Conservation (phyloP, 2,797 vertebrate genomes). For the Melanotaenia parkinsoni region DNA sequence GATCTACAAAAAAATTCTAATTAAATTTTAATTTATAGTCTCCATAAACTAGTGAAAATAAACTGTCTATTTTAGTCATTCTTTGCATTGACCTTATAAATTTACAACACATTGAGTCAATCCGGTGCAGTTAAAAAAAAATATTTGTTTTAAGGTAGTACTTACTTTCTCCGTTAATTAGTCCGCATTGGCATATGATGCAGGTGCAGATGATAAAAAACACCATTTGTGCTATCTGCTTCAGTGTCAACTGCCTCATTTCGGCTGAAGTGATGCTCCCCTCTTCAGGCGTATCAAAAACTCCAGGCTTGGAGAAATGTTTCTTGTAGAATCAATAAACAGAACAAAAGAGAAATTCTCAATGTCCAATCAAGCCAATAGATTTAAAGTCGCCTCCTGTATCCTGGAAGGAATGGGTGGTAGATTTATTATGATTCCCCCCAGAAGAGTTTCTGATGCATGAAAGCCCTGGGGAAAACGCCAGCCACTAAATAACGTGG, state of each 20-base stretch:
- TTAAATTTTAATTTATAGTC: background rate
- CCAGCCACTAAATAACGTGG: conserved; percentile 76
- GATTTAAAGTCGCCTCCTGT: conserved; percentile 57
- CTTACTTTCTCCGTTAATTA: conserved; percentile 86
- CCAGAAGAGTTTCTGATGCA: conserved; percentile 50
- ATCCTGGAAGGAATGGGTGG: conserved; percentile 51
- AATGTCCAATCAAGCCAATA: conserved; percentile 40
- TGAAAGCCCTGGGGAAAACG: conserved; percentile 15
- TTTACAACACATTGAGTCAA: too few relatives aligned
- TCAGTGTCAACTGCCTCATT: conserved; percentile 79
- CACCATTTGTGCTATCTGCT: conserved; percentile 75
- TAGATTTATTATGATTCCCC: conserved; percentile 51
- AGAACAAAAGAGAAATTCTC: background rate
- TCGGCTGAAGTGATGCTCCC: conserved; percentile 67
- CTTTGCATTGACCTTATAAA: too few relatives aligned
- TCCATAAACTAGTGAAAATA: background rate
- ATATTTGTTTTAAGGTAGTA: conserved; percentile 36
- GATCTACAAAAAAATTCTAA: background rate
- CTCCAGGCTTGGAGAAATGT: conserved; percentile 39
- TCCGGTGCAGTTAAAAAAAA: background rate
- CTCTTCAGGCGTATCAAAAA: conserved; percentile 46
- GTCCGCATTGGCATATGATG: conserved; percentile 81
- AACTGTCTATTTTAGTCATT: too few relatives aligned
- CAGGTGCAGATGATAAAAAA: conserved; percentile 80
- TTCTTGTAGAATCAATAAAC: conserved; percentile 26